Evolutionary conservation across 2,888 invertebrate genomes (phyloP), one percentile per base, ranked within the genome.

Genomic region (Orchesellides sinensis): DNA sequence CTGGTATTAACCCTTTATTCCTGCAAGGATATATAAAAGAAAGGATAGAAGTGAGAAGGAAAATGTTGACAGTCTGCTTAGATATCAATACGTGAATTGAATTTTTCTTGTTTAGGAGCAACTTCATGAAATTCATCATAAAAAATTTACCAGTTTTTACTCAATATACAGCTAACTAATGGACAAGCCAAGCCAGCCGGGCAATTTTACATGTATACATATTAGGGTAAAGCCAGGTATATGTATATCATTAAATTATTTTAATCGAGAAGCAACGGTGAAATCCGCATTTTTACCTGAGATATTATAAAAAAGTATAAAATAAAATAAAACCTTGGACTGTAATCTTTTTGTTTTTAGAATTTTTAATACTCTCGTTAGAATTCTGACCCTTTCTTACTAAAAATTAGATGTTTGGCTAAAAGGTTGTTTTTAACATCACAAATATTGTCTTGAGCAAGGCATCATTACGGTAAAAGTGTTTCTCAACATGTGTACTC

Each of bases 381-480:
- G 29, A 63, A 52, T 52, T 63, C 32, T 74, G 61, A 65, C 59
- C 54, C 65, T 61, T 45, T 63, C 72, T 23, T 61, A 29, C 61
- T 54, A 47, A 68, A 68, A 79, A 69, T 63, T 79, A 79, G 47
- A 79, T 29, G 45, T 25, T 70, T 79, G 70, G 70, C 78, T 79
- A 70, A 70, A 79, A 70, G 70, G 40, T 47, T 79, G 69, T 61
- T 79, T 68, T 79, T 79, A 79, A 27, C 70, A 63, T 63, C 70
- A 63, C 35, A 79, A 79, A 79, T 29, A 79, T 45, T 47, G 61
- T 69, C 59, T 79, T 79, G 63, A 63, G 78, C 63, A 79, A 79
- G 70, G 52, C 40, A 59, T 69, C 68, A 77, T 77, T 79, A 79
- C 40, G 52, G n/a, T 69, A 56, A 70, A 79, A 63, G 47, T 70